Conservation (phyloP, 92 coral and sea anemone species). For the Isaurus tuberculatus region DNA sequence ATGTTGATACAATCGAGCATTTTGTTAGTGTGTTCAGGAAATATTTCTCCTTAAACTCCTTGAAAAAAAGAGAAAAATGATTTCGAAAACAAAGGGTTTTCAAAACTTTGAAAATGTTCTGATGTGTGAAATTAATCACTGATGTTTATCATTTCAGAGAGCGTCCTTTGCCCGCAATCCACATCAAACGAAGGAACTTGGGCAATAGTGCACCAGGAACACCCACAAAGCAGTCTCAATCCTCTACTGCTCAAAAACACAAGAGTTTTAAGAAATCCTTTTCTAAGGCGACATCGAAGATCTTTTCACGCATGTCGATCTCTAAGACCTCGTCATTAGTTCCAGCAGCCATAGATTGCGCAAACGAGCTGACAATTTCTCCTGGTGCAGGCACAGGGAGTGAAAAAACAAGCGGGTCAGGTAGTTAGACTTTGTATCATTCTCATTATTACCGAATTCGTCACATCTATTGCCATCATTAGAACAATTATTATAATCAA, state of each 20-base stretch:
- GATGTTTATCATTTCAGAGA: constrained; percentile 60
- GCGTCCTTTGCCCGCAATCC: constrained; percentile 85
- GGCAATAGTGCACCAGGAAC: constrained; percentile 61
- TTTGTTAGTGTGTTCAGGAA: too few species aligned
- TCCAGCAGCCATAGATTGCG: constrained; percentile 47
- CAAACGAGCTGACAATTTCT: constrained; percentile 62
- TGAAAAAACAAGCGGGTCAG: constrained; percentile 70
- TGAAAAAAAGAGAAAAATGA: too few species aligned
- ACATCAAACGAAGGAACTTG: constrained; percentile 67
- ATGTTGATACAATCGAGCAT: too few species aligned
- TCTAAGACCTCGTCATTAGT: constrained; percentile 50
- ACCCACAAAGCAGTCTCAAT: constrained; percentile 67
- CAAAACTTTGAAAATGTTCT: not conserved
- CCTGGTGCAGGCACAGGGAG: constrained; percentile 85
- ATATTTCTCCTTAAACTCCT: too few species aligned
- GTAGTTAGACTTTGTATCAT: constrained; percentile 7
- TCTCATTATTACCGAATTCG: not conserved
- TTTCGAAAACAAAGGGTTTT: too few species aligned
- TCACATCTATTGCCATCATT: too few species aligned
- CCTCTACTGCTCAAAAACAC: constrained; percentile 78
- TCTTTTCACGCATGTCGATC: constrained; percentile 83
- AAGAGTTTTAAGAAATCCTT: constrained; percentile 88
- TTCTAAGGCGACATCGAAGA: constrained; percentile 88
- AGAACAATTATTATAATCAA: too few species aligned
- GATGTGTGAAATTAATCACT: not conserved